phyloP scores from a whole-genome alignment of 2,113 vertebrate species.

The Lutjanus erythropterus region DNA sequence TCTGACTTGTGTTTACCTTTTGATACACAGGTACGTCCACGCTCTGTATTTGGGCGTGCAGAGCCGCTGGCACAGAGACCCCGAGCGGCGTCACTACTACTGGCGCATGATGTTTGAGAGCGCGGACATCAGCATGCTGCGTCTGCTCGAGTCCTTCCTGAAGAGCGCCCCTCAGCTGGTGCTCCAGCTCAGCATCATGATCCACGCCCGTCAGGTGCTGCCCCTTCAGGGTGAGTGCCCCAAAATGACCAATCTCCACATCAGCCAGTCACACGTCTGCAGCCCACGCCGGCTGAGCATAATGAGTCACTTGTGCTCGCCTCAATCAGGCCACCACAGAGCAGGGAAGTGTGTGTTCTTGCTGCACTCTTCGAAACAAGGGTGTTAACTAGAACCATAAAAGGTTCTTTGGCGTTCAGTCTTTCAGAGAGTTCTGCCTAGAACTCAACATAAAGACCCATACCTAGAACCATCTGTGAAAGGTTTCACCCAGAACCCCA shows the following conservation, averaged over 20 bases:
- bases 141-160: slow-evolving; percentile 96
- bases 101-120: slow-evolving; percentile 97
- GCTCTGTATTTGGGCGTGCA: slow-evolving; percentile 96
- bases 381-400: too few species aligned
- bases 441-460: too few species aligned
- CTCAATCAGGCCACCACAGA: slow-evolving; percentile 33
- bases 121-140: slow-evolving; percentile 97
- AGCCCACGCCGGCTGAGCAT: slow-evolving; percentile 9
- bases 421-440: too few species aligned
- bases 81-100: slow-evolving; percentile 92
- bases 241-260: not conserved
- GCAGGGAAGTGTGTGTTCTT: slow-evolving; percentile 13
- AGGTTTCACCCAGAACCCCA: too few species aligned
- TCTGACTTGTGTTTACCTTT: slow-evolving; percentile 12
- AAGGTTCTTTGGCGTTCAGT: too few species aligned
- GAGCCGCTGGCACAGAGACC: slow-evolving; percentile 94
- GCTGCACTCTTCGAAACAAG: too few species aligned
- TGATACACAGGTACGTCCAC: slow-evolving; percentile 90
- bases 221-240: slow-evolving; percentile 92
- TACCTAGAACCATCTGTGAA: too few species aligned
- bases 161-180: slow-evolving; percentile 99
- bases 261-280: slow-evolving; percentile 41
- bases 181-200: slow-evolving; percentile 97
- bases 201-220: slow-evolving; percentile 85
- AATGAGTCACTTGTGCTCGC: slow-evolving; percentile 49